Evolutionary conservation across 2,797 vertebrate genomes (phyloP), one percentile per base, ranked within the genome.

Genomic region (Jordanella pulchra): DNA sequence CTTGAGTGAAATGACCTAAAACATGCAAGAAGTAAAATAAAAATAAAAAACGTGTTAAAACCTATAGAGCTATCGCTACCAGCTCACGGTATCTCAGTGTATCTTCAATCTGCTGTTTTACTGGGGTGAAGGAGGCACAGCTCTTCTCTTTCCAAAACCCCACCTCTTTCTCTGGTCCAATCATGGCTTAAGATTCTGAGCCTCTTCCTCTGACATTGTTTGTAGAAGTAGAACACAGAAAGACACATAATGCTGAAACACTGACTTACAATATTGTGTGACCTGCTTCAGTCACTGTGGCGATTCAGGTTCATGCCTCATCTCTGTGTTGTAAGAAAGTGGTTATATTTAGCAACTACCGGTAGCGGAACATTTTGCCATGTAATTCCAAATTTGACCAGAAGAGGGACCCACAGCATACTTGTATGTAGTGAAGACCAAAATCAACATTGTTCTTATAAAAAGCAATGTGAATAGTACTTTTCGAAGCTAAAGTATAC

Each of bases 111-210:
- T 63, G n/a, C 23, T 50, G 58, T 66, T 65, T 53, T 47, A 65
- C 45, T 66, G 53, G 42, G 25, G 35, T 42, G 39, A 35, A 32
- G 6, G 18, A 65, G 72, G 39, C 50, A 50, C 69, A 71, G 44
- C 64, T 56, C 56, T 51, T 39, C 72, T 58, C 60, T 45, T 18
- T 56, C 64, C 74, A 84, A 75, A 80, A 78, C 63, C 79, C 87
- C 90, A 87, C 89, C 86, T 85, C 89, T 72, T 80, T 44, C 65
- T 81, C 67, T 91, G 63, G 72, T 77, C 91, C 91, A 91, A 88
- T 93, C 88, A 90, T 56, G 74, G 72, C 79, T 78, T 72, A 75
- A 27, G 77, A 71, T 68, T 72, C 69, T 60, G 70, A 80, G 72
- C 56, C 80, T 51, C n/a, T 66, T 82, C 66, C 72, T 74, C 80